These are phyloP conservation scores for Xiphophorus maculatus DNA, from an alignment of 2,113 vertebrate species.

Conservation along the genomic window DNA sequence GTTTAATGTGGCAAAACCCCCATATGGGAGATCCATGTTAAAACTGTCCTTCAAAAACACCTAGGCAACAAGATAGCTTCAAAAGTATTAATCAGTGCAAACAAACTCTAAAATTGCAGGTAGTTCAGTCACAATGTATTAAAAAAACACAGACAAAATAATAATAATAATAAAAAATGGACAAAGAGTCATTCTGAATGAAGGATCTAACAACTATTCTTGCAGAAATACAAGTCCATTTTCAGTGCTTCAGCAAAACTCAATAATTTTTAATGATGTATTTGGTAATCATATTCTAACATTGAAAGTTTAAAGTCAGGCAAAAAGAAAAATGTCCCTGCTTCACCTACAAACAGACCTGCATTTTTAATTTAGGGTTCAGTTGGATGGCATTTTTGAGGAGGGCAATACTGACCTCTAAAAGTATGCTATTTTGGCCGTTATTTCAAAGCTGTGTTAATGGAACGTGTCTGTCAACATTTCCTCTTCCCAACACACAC, in stretches of 20 bases:
- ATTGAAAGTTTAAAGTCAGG: not conserved
- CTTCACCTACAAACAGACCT: not conserved
- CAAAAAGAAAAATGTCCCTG: not conserved
- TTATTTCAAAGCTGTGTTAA: constrained; percentile 23
- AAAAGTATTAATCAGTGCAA: too few relatives aligned
- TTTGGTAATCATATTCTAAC: not conserved
- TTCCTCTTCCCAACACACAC: not conserved
- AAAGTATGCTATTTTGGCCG: not conserved
- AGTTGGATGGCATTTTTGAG: not conserved
- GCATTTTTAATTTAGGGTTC: not conserved
- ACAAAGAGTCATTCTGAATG: too few relatives aligned
- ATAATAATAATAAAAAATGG: too few relatives aligned
- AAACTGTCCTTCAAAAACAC: too few relatives aligned
- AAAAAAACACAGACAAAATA: too few relatives aligned
- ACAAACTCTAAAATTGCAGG: too few relatives aligned
- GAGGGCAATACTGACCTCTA: not conserved
- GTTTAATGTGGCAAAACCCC: not conserved
- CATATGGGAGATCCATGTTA: not conserved
- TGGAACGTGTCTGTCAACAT: constrained; percentile 14
- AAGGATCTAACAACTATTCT: too few relatives aligned
- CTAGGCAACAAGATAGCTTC: too few relatives aligned
- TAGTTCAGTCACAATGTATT: too few relatives aligned
- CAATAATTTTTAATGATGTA: not conserved
- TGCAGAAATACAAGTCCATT: too few relatives aligned
- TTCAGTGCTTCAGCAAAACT: too few relatives aligned